Evolutionary conservation across 2,888 invertebrate genomes (phyloP).

Genomic region (Brenthis ino): DNA sequence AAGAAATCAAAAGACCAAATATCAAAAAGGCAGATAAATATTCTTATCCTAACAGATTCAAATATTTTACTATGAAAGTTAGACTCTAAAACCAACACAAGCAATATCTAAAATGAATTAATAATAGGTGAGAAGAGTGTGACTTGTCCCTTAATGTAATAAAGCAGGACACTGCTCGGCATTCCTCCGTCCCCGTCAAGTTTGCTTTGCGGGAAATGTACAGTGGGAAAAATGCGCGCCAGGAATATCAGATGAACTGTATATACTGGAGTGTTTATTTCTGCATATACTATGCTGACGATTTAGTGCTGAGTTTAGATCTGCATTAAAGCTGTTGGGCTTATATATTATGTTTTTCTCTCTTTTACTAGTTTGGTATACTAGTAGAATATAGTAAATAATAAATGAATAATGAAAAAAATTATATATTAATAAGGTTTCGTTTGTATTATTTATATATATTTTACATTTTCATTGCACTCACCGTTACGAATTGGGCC

Average conservation of each 20-base stretch:
- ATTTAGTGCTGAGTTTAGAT: not conserved
- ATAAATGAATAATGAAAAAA: too few relatives aligned
- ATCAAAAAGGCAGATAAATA: too few relatives aligned
- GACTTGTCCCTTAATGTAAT: constrained; percentile 43
- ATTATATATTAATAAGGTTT: too few relatives aligned
- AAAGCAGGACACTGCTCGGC: constrained; percentile 43
- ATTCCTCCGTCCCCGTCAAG: constrained; percentile 43
- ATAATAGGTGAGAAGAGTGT: constrained; percentile 18
- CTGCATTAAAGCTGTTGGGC: not conserved
- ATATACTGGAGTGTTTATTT: constrained; percentile 23
- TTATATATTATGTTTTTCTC: not conserved
- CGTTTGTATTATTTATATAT: too few relatives aligned
- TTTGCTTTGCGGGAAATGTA: constrained; percentile 41
- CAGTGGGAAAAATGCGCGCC: constrained; percentile 40
- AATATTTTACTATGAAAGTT: too few relatives aligned
- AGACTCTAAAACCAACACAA: too few relatives aligned
- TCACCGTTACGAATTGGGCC: too few relatives aligned
- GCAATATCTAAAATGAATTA: not conserved
- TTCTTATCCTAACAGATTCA: too few relatives aligned
- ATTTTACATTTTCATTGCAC: too few relatives aligned
- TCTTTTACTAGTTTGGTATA: too few relatives aligned
- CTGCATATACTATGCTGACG: not conserved
- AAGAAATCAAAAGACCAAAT: too few relatives aligned
- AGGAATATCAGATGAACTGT: constrained; percentile 38
- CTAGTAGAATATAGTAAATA: too few relatives aligned